A percentile compares a stretch with the other conserved stretches of the same genome.
phyloP scores from a whole-genome alignment of 2,113 vertebrate species.

The Poicephalus meyeri region DNA sequence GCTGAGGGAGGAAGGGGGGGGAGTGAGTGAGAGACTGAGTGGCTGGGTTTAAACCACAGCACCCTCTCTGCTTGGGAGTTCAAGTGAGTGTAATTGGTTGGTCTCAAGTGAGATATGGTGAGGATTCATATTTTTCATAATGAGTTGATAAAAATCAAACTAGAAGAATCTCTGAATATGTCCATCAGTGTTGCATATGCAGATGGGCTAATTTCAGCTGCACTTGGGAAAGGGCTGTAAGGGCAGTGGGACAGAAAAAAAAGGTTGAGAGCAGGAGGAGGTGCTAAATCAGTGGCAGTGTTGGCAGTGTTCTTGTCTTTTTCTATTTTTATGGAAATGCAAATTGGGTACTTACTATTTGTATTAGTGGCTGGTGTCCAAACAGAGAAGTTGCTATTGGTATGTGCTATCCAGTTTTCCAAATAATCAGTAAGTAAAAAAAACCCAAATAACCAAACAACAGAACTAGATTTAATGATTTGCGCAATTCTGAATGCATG shows the following conservation, averaged over 20 bases:
- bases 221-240: background rate
- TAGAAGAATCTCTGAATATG: background rate
- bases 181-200: background rate
- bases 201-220: background rate
- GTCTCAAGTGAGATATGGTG: background rate
- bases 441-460: background rate
- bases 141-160: background rate
- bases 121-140: slow-evolving; percentile 1
- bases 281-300: background rate
- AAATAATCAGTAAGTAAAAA: background rate
- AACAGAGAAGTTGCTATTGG: background rate
- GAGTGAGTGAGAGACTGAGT: too few relatives aligned
- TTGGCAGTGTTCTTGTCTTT: background rate
- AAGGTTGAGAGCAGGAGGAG: background rate
- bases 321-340: slow-evolving; percentile 33
- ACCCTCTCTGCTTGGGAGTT: background rate
- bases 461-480: background rate
- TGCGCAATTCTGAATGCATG: background rate
- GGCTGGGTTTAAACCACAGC: too few relatives aligned
- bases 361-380: slow-evolving; percentile 25
- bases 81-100: background rate
- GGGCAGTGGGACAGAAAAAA: background rate
- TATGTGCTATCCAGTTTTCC: background rate
- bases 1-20: too few relatives aligned
- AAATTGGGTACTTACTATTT: slow-evolving; percentile 12